Percentiles rank a stretch among this genome's conserved stretches.
These are phyloP conservation scores for Mesoclemmys tuberculata DNA, from an alignment of 2,113 vertebrate genomes.

Conservation along the genomic window DNA sequence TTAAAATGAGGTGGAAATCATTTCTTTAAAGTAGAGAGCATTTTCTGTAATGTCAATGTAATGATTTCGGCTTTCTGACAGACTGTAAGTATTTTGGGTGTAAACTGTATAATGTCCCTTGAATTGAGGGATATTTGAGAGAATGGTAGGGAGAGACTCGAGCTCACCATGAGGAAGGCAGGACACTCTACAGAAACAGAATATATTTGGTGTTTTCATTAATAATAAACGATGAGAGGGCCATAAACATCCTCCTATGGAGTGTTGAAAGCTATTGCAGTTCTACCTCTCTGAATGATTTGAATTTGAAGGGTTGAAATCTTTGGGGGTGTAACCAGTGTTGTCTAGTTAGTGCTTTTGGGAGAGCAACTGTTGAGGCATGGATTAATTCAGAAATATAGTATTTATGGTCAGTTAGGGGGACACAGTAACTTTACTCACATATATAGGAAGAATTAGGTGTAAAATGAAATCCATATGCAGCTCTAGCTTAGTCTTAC, in stretches of 20 bases:
- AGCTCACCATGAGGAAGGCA: background rate
- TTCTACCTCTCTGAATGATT: background rate
- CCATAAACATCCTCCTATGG: background rate
- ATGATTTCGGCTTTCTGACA: background rate
- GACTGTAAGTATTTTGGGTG: background rate
- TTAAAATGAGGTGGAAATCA: constrained; percentile 52
- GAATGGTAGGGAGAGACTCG: background rate
- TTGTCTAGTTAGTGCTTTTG: background rate
- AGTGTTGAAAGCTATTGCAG: background rate
- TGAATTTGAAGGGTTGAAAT: background rate
- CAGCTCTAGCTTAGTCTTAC: background rate
- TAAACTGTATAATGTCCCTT: background rate
- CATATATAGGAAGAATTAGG: background rate
- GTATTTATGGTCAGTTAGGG: background rate
- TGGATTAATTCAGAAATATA: background rate
- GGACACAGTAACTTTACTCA: background rate
- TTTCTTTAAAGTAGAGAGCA: constrained; percentile 16
- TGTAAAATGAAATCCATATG: background rate
- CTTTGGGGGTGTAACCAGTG: background rate
- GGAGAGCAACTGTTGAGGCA: background rate
- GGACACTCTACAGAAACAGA: background rate
- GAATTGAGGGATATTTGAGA: background rate
- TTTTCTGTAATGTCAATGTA: constrained; percentile 29
- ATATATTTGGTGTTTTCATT: background rate
- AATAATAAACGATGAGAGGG: background rate